phyloP scores from a whole-genome alignment of 2,797 vertebrate genomes.

The Lerista edwardsae region DNA sequence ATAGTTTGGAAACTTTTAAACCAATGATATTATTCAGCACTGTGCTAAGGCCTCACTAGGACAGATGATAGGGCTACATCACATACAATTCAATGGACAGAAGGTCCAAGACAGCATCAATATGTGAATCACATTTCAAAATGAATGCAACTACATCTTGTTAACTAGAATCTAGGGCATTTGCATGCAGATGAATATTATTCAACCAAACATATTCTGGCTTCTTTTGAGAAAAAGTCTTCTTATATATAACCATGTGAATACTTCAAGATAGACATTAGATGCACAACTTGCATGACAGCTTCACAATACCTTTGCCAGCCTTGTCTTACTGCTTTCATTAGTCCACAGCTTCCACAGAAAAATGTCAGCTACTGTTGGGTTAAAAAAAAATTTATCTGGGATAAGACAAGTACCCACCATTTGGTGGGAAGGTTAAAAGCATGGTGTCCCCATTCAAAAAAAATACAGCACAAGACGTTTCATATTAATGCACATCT shows the following conservation, averaged over 20 bases:
- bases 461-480: no score
- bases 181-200: conserved; percentile 6
- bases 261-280: neutral
- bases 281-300: neutral
- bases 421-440: no score
- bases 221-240: neutral
- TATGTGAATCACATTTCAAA: neutral
- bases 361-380: neutral
- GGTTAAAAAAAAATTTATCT: neutral
- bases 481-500: no score
- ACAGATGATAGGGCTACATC: neutral
- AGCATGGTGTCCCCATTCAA: no score
- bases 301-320: neutral
- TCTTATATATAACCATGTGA: neutral
- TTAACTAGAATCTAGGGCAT: neutral
- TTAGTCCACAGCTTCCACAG: no score
- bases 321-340: neutral
- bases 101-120: conserved; percentile 14
- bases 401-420: no score
- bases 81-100: conserved; percentile 20
- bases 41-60: conserved; percentile 1
- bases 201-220: neutral
- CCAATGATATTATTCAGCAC: neutral
- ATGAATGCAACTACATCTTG: neutral
- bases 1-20: neutral